These are phyloP conservation scores for Girardinus metallicus DNA, from an alignment of 2,797 vertebrate genomes.

Conservation along the genomic window DNA sequence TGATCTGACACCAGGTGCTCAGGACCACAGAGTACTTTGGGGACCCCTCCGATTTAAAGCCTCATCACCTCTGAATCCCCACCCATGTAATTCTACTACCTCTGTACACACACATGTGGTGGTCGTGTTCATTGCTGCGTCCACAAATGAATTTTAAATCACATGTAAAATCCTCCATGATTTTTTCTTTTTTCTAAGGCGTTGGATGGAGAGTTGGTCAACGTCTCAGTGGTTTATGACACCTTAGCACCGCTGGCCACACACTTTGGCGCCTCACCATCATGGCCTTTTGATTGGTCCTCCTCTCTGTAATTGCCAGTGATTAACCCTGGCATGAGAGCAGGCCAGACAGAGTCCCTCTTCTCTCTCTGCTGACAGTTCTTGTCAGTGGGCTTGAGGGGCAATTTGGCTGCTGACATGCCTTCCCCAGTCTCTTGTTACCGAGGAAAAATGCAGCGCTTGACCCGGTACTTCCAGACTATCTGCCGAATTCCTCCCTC, in stretches of 20 bases:
- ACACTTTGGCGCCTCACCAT: conserved; percentile 55
- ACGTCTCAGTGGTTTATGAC: conserved; percentile 49
- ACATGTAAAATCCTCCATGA: neutral
- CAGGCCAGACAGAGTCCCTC: conserved; percentile 66
- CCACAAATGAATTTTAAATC: conserved; percentile 8
- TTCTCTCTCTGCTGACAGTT: conserved; percentile 74
- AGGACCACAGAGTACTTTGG: conserved; percentile 43
- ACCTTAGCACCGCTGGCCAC: conserved; percentile 47
- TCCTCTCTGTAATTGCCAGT: conserved; percentile 77
- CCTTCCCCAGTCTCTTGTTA: conserved; percentile 75
- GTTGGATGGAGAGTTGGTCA: conserved; percentile 45
- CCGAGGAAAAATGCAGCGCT: conserved; percentile 68
- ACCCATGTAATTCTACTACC: conserved; percentile 53
- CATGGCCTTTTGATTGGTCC: conserved; percentile 74
- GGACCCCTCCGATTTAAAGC: conserved; percentile 63
- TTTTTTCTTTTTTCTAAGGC: conserved; percentile 13
- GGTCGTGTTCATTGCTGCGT: neutral
- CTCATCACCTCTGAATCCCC: conserved; percentile 67
- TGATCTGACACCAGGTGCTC: conserved; percentile 66
- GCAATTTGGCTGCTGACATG: conserved; percentile 79
- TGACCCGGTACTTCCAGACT: conserved; percentile 58
- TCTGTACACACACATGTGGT: conserved; percentile 12
- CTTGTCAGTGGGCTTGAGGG: conserved; percentile 79
- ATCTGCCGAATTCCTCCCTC: conserved; percentile 67
- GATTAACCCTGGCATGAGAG: conserved; percentile 77